Conservation (phyloP, 2,113 vertebrate species). For the Cinclus cinclus region DNA sequence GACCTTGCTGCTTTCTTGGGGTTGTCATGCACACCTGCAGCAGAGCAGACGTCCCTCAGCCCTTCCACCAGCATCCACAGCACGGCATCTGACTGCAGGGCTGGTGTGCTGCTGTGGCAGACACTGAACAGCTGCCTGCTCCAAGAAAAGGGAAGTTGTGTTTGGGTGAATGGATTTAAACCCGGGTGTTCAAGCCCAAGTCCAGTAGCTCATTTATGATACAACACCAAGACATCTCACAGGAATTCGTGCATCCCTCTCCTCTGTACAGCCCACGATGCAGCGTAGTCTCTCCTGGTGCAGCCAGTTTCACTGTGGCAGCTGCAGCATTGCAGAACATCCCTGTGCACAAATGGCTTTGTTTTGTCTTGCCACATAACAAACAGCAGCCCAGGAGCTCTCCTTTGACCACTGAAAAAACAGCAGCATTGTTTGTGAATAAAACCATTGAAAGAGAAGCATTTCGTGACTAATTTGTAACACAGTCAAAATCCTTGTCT, state of each 20-base stretch:
- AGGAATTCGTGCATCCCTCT: not conserved
- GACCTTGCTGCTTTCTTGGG: not conserved
- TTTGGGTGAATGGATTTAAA: not conserved
- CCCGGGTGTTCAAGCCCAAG: not conserved
- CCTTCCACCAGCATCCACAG: not conserved
- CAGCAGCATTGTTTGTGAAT: not conserved
- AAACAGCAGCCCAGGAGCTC: not conserved
- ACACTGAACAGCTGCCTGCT: not conserved
- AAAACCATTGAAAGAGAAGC: not conserved
- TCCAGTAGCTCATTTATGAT: not conserved
- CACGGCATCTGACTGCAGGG: fast-evolving
- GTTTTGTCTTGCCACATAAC: not conserved
- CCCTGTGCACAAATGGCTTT: fast-evolving
- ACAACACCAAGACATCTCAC: not conserved
- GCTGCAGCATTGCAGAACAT: fast-evolving
- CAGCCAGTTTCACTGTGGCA: not conserved
- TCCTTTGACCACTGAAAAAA: not conserved
- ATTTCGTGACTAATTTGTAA: not conserved
- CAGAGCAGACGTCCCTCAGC: fast-evolving
- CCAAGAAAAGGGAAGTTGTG: not conserved
- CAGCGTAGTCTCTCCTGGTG: not conserved
- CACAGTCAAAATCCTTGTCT: not conserved
- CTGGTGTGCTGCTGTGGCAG: not conserved
- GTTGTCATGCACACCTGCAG: not conserved
- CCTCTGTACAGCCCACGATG: fast-evolving